Conservation (phyloP, 2,113 vertebrate genomes). For the Ameiurus melas region DNA sequence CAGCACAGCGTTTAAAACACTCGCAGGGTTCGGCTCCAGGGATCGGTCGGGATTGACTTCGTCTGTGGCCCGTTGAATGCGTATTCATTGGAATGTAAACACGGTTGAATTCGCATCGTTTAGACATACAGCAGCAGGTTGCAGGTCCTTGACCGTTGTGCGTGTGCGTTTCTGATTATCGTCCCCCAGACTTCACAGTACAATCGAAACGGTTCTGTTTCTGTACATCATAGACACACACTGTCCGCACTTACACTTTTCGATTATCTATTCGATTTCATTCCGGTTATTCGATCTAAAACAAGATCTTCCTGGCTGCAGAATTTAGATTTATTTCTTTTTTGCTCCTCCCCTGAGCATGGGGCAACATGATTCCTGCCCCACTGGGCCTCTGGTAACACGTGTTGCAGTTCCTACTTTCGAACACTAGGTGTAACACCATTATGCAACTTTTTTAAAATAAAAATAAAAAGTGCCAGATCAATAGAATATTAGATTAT, state of each 20-base stretch:
- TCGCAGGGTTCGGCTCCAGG: not conserved
- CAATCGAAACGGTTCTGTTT: too few relatives aligned
- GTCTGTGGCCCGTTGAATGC: not conserved
- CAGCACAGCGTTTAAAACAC: slow-evolving; percentile 19
- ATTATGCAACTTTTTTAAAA: not conserved
- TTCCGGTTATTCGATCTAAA: too few relatives aligned
- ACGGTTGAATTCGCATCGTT: not conserved
- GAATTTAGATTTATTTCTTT: not conserved
- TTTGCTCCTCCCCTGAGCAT: not conserved
- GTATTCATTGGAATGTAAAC: not conserved
- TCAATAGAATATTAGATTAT: not conserved
- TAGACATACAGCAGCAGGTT: not conserved
- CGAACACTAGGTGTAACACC: not conserved
- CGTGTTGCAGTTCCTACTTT: not conserved
- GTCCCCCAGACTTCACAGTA: too few relatives aligned
- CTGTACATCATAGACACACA: not conserved
- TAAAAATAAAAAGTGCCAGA: not conserved
- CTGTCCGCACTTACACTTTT: too few relatives aligned
- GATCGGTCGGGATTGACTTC: slow-evolving; percentile 1
- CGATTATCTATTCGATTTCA: too few relatives aligned
- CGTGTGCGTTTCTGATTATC: too few relatives aligned
- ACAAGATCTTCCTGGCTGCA: not conserved
- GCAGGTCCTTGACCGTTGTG: too few relatives aligned
- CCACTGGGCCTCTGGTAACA: not conserved
- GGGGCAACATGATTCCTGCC: not conserved